Evolutionary conservation across 2,888 invertebrate genomes (phyloP), one percentile per base, ranked within the genome.

Genomic region (Icerya purchasi): DNA sequence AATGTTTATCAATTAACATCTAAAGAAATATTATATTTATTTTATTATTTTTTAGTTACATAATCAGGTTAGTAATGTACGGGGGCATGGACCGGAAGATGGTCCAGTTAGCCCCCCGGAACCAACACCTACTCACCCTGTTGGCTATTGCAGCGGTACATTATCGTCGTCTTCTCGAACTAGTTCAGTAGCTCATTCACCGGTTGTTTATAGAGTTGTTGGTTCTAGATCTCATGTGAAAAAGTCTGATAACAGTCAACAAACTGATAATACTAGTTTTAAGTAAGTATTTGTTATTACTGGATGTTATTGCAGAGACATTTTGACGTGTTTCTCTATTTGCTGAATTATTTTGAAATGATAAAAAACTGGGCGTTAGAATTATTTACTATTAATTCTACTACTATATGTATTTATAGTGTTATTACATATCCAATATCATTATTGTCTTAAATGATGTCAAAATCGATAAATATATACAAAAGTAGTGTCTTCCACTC

Each of bases 181-280:
- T 20, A 63, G 62, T 36, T 64, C 67, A 54, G 66, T 66, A 57
- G 66, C 66, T 59, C 64, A 61, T 50, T 61, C 61, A 36, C 67
- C 67, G 61, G 66, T 66, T 50, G 67, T 68, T 22, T 69, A 68
- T 64, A 63, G 68, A 58, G 68, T 68, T 24, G 67, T 69, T 50
- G 66, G 67, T 22, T 66, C 68, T 2, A 64, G 68, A 21, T 63
- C 60, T 19, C 67, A 68, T 54, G 65, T 68, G 53, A 68, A 68
- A 66, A 77, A 77, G 65, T 72, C 76, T 10, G 76, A 76, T 67
- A 75, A 74, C 63, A 73, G 75, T 18, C 76, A 76, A 65, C 76
- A 76, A 66, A 76, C 76, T 1, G 76, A 62, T 57, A 62, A 53
- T 52, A 62, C 60, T 2, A 55, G 60, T 14, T 59, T 61, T 57